Conservation (phyloP, 2,888 invertebrate species). For the Trissolcus japonicus region DNA sequence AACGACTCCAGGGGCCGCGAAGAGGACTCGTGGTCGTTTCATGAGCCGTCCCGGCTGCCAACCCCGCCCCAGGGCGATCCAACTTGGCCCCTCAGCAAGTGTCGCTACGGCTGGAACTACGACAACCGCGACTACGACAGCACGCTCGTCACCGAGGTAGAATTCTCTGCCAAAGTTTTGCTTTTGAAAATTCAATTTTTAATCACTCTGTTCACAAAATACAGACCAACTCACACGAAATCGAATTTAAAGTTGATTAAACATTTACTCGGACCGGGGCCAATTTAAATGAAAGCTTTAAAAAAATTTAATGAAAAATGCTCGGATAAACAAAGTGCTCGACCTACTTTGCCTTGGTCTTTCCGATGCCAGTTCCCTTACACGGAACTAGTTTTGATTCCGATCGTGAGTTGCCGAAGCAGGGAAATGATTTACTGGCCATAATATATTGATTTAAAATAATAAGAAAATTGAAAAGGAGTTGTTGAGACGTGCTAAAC, state of each 20-base stretch:
- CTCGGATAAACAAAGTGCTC: constrained; percentile 13
- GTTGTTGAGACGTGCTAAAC: too few species aligned
- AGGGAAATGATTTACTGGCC: neutral
- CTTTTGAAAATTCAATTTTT: neutral
- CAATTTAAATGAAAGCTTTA: too few species aligned
- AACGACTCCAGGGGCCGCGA: constrained; percentile 26
- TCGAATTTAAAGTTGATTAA: too few species aligned
- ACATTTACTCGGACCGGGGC: constrained; percentile 4
- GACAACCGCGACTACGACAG: constrained; percentile 80
- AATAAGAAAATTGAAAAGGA: neutral
- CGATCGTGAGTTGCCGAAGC: neutral
- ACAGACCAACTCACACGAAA: too few species aligned
- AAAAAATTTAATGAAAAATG: too few species aligned
- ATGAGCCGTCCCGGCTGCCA: constrained; percentile 60
- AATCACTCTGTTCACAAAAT: constrained; percentile 10
- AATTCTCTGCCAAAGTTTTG: constrained; percentile 61
- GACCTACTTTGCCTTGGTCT: constrained; percentile 46
- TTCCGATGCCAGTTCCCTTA: constrained; percentile 16
- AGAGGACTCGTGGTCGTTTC: constrained; percentile 58
- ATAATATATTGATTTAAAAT: neutral
- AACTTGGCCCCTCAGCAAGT: constrained; percentile 76
- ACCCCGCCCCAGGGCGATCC: constrained; percentile 71
- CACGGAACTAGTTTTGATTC: constrained; percentile 11
- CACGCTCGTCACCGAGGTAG: constrained; percentile 83
- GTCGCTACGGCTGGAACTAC: constrained; percentile 81